These are phyloP conservation scores for Hyperoplus lanceolatus DNA, from an alignment of 2,797 vertebrate genomes.

Conservation along the genomic window DNA sequence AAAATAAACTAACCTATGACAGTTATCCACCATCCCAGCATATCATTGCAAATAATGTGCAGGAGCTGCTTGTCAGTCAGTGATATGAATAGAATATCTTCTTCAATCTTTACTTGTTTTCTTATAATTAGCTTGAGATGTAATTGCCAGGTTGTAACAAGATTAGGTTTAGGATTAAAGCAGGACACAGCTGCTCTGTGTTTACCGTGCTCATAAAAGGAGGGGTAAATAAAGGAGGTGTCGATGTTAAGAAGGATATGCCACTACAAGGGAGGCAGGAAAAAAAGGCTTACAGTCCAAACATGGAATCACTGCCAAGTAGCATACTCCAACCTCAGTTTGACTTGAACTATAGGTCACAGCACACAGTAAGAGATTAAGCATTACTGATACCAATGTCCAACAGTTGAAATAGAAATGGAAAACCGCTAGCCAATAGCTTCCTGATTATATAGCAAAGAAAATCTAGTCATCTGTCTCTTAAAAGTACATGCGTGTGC, in stretches of 20 bases:
- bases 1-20: conserved; percentile 10
- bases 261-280: conserved; percentile 14
- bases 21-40: conserved; percentile 13
- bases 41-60: conserved; percentile 15
- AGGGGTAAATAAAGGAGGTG: conserved; percentile 17
- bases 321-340: conserved; percentile 11
- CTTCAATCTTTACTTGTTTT: conserved; percentile 62
- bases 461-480: background rate
- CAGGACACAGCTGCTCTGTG: conserved; percentile 72
- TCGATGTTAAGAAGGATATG: background rate
- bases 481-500: no score
- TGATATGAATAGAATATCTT: conserved; percentile 29
- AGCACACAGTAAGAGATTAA: conserved; percentile 35
- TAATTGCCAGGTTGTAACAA: conserved; percentile 76
- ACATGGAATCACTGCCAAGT: conserved; percentile 4
- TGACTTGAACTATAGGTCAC: conserved; percentile 18
- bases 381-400: conserved; percentile 46
- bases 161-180: conserved; percentile 86
- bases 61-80: background rate
- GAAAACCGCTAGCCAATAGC: background rate
- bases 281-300: background rate
- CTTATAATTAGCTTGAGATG: conserved; percentile 66
- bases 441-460: background rate
- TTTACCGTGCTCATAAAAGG: conserved; percentile 39
- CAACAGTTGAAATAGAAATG: conserved; percentile 28